phyloP scores from a whole-genome alignment of 2,888 invertebrate species.

The Venustoraphidia nigricollis region DNA sequence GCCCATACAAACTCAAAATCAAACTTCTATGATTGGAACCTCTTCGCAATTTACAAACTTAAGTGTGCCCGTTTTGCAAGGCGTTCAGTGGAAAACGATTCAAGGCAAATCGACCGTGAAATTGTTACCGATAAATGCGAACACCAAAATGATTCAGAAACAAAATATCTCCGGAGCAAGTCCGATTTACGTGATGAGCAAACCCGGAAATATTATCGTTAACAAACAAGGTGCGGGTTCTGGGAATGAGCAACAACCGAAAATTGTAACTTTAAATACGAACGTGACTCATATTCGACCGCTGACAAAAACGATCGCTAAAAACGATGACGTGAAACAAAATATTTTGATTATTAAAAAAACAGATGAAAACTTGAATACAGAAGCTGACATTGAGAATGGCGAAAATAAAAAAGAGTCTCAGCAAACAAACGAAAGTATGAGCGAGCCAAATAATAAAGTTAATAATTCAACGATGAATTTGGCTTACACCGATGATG shows the following conservation, averaged over 20 bases:
- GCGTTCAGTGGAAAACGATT: slow-evolving; percentile 23
- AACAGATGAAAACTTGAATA: background rate
- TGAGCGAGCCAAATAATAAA: no score
- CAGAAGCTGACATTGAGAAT: no score
- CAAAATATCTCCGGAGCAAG: background rate
- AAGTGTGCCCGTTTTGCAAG: slow-evolving; percentile 6
- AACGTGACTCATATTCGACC: slow-evolving; percentile 15
- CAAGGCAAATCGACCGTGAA: slow-evolving; percentile 26
- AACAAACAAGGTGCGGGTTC: background rate
- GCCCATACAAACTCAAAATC: slow-evolving; percentile 1
- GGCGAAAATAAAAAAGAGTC: no score
- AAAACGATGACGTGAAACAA: background rate
- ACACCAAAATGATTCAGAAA: slow-evolving; percentile 10
- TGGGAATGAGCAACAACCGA: no score
- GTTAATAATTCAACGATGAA: no score
- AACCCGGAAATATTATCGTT: slow-evolving; percentile 4
- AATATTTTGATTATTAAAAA: slow-evolving; percentile 2
- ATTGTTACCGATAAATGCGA: slow-evolving; percentile 24
- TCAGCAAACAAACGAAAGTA: no score
- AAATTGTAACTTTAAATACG: background rate
- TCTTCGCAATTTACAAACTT: slow-evolving; percentile 2
- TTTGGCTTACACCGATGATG: slow-evolving; percentile 7
- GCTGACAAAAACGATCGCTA: slow-evolving; percentile 12
- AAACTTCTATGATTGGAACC: background rate
- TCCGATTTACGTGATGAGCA: slow-evolving; percentile 5